A percentile compares a stretch with the other conserved stretches of the same genome.
phyloP scores from a whole-genome alignment of 2,888 invertebrate genomes.

The Cephalotes varians region DNA sequence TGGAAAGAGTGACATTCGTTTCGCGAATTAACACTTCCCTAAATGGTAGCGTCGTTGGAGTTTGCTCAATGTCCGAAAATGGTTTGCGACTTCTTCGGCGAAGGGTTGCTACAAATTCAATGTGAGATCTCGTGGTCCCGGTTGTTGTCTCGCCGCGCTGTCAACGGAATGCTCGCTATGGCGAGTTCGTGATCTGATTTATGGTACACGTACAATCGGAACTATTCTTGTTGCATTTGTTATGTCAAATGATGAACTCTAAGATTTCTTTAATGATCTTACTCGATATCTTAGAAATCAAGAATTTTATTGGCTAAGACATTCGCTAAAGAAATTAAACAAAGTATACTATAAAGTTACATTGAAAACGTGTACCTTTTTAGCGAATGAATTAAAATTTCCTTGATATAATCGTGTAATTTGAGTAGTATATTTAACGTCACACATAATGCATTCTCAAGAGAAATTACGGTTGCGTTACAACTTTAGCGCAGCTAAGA shows the following conservation, averaged over 20 bases:
- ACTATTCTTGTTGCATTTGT: constrained; percentile 68
- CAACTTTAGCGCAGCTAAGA: constrained; percentile 45
- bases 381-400: constrained; percentile 23
- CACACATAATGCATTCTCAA: not conserved
- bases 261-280: not conserved
- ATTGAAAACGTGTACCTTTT: not conserved
- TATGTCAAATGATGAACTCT: constrained; percentile 64
- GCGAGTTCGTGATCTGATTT: constrained; percentile 78
- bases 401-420: not conserved
- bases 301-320: not conserved
- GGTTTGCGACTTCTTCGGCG: constrained; percentile 78
- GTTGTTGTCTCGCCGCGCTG: constrained; percentile 58
- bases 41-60: constrained; percentile 77
- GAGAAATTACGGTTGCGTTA: not conserved
- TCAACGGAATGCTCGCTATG: constrained; percentile 78
- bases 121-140: constrained; percentile 55
- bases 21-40: constrained; percentile 77
- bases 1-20: constrained; percentile 60
- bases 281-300: not conserved
- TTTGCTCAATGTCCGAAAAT: constrained; percentile 78
- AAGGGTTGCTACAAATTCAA: constrained; percentile 74
- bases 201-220: constrained; percentile 68
- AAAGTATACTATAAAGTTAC: not conserved
- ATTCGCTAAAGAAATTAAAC: not conserved
- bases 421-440: not conserved